A percentile compares a stretch with the other conserved stretches of the same genome.
phyloP scores from a whole-genome alignment of 1,140 invertebrate species.

The Thaumatotibia leucotreta region DNA sequence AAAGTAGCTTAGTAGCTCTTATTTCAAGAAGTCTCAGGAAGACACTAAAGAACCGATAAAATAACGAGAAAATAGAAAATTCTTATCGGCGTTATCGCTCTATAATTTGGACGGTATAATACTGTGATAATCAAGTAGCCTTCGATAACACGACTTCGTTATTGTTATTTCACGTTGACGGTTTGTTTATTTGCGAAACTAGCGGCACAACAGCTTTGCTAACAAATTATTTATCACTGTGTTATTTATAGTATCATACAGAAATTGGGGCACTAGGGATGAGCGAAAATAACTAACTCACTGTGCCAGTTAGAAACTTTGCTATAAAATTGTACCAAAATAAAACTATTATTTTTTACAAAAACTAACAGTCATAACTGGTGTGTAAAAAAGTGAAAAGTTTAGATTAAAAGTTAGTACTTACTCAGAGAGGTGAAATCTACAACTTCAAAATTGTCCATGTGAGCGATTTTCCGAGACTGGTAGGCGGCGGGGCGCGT shows the following conservation, averaged over 20 bases:
- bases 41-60: no score
- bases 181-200: background rate
- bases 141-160: background rate
- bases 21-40: no score
- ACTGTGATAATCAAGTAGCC: no score
- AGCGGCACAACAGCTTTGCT: background rate
- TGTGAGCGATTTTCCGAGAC: constrained; percentile 23
- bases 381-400: background rate
- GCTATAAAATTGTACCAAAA: background rate
- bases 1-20: no score
- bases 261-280: background rate
- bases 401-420: constrained; percentile 24
- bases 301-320: background rate
- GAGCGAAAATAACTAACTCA: background rate
- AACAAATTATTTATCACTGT: background rate
- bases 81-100: no score
- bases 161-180: background rate
- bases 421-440: constrained; percentile 60
- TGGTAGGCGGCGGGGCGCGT: constrained; percentile 19
- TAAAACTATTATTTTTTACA: background rate
- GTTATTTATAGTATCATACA: constrained; percentile 5
- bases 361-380: background rate
- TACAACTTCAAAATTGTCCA: constrained; percentile 56
- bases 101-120: no score
- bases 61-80: no score